These are phyloP conservation scores for Cettia cetti DNA, from an alignment of 2,113 vertebrate species.

Conservation along the genomic window DNA sequence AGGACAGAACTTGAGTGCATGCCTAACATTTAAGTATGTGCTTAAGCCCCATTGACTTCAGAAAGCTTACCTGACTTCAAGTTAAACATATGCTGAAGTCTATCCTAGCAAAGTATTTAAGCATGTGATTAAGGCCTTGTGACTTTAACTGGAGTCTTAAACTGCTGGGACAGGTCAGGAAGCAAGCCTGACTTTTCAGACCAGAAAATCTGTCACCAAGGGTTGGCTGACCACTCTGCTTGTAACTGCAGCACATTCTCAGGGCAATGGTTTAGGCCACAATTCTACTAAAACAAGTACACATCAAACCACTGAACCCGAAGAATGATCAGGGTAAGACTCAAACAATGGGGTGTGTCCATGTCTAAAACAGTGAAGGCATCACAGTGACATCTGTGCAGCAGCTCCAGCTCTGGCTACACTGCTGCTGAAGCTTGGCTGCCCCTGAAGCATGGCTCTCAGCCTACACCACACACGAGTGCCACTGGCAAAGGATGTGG, in stretches of 20 bases:
- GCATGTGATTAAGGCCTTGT: constrained; percentile 35
- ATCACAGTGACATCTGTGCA: not conserved
- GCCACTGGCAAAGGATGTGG: not conserved
- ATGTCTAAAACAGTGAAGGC: not conserved
- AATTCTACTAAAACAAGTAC: not conserved
- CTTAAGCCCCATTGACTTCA: constrained; percentile 51
- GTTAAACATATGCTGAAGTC: constrained; percentile 41
- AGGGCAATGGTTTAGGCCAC: not conserved
- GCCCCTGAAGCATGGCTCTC: not conserved
- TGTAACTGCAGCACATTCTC: not conserved
- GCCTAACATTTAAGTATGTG: constrained; percentile 51
- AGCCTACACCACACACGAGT: not conserved
- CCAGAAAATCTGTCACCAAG: not conserved
- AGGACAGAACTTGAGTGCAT: constrained; percentile 39
- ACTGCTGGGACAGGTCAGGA: not conserved
- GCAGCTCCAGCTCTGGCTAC: not conserved
- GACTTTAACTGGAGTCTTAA: constrained; percentile 29
- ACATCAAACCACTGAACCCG: not conserved
- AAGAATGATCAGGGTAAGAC: not conserved
- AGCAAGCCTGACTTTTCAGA: not conserved
- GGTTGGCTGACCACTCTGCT: not conserved
- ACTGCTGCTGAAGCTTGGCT: not conserved
- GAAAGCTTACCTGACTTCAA: constrained; percentile 45
- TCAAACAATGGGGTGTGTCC: not conserved
- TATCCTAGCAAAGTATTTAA: constrained; percentile 22